Evolutionary conservation across 2,888 invertebrate species (phyloP).

Genomic region (Sminthurinus aureus): DNA sequence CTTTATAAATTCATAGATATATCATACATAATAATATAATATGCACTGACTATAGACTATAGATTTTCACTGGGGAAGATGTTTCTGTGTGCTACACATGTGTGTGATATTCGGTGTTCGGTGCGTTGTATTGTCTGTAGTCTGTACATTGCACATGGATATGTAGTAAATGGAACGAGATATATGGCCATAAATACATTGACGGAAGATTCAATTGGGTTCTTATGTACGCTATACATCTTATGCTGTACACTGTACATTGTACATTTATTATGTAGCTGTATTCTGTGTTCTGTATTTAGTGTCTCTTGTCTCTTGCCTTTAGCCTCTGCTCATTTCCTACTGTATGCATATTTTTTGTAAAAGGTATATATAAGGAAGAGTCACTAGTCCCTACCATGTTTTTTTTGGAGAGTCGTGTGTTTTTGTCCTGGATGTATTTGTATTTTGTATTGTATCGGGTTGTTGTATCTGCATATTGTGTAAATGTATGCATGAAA

Average conservation of each 20-base stretch:
- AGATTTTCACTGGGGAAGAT: neutral
- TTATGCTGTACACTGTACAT: neutral
- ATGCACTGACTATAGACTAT: neutral
- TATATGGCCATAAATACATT: neutral
- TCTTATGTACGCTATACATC: neutral
- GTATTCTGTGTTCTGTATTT: too few relatives aligned
- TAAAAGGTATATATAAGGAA: too few relatives aligned
- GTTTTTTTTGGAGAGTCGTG: too few relatives aligned
- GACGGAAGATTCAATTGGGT: neutral
- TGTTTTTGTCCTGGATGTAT: neutral
- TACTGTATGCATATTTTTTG: too few relatives aligned
- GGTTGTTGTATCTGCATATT: neutral
- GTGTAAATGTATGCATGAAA: slow-evolving; percentile 8
- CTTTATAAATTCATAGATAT: too few relatives aligned
- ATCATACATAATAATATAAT: too few relatives aligned
- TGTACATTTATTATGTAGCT: too few relatives aligned
- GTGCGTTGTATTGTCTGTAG: neutral
- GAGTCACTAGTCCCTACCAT: too few relatives aligned
- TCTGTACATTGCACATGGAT: neutral
- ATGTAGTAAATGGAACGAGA: neutral
- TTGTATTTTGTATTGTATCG: neutral
- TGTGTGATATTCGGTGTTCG: too few relatives aligned
- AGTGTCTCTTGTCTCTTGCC: too few relatives aligned
- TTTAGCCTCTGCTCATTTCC: too few relatives aligned
- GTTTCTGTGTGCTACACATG: too few relatives aligned